A percentile compares a stretch with the other conserved stretches of the same genome.
phyloP scores from a whole-genome alignment of 1,140 invertebrate species.

The Augochlora pura region DNA sequence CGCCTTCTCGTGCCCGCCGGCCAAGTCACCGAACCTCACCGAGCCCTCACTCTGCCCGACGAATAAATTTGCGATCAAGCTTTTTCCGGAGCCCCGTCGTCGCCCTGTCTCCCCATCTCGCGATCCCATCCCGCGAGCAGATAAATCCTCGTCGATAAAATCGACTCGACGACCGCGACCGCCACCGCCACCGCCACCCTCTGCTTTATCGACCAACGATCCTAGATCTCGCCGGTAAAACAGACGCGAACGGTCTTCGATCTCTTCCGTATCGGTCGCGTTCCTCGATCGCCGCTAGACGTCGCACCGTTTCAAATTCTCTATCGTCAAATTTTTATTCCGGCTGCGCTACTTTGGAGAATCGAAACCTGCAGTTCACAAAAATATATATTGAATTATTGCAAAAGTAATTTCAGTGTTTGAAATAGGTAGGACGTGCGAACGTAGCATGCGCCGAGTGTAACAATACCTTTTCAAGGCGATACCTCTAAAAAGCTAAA shows the following conservation, averaged over 20 bases:
- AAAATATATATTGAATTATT: too few species aligned
- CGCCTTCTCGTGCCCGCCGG: slow-evolving; percentile 61
- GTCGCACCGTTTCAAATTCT: too few species aligned
- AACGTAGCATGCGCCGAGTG: too few species aligned
- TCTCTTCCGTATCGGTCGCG: not conserved
- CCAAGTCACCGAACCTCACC: slow-evolving; percentile 55
- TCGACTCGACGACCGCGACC: too few species aligned
- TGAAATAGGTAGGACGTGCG: too few species aligned
- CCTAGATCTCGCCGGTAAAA: not conserved
- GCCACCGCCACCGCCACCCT: not conserved
- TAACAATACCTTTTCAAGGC: too few species aligned
- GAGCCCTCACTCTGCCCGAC: slow-evolving; percentile 52
- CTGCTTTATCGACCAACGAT: not conserved
- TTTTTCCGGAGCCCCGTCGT: slow-evolving; percentile 27
- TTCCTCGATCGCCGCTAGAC: too few species aligned
- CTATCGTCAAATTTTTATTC: not conserved
- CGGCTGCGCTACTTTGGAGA: too few species aligned
- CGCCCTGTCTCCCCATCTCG: not conserved
- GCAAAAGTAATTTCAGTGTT: too few species aligned
- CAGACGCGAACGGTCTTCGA: not conserved
- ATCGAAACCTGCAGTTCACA: slow-evolving; percentile 14
- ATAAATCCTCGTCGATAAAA: not conserved
- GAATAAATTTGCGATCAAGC: slow-evolving; percentile 64
- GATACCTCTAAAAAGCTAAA: too few species aligned
- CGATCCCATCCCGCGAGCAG: not conserved